Evolutionary conservation across 2,888 invertebrate genomes (phyloP).

Genomic region (Micoletzkya japonica): DNA sequence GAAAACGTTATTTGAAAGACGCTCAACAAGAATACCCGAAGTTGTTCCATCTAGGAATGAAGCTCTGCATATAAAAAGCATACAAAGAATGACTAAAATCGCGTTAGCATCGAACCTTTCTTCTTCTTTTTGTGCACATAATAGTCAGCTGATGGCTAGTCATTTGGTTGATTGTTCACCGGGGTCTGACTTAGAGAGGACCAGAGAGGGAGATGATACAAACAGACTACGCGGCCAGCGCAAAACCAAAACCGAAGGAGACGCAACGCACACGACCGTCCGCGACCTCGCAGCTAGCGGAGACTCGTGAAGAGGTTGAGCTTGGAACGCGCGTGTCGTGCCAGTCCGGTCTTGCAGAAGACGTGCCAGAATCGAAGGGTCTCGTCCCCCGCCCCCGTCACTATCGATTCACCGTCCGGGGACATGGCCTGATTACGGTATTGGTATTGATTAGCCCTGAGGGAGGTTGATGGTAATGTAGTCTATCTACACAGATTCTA

Average conservation of each 20-base stretch:
- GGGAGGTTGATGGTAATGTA: background rate
- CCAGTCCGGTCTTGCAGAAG: slow-evolving; percentile 77
- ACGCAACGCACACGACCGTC: background rate
- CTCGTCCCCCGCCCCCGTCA: slow-evolving; percentile 97
- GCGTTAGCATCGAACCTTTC: too few relatives aligned
- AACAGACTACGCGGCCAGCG: too few relatives aligned
- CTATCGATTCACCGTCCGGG: slow-evolving; percentile 96
- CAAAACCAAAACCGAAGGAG: too few relatives aligned
- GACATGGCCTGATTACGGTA: slow-evolving; percentile 78
- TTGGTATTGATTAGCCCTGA: too few relatives aligned
- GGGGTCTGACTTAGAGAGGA: background rate
- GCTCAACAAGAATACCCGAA: too few relatives aligned
- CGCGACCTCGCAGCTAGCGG: slow-evolving; percentile 29
- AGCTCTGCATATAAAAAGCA: too few relatives aligned
- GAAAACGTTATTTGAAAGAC: too few relatives aligned
- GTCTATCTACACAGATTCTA: background rate
- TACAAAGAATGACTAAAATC: too few relatives aligned
- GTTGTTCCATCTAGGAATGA: too few relatives aligned
- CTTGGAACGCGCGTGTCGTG: slow-evolving; percentile 35
- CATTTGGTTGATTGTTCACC: too few relatives aligned
- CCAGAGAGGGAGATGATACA: background rate
- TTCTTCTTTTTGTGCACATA: too few relatives aligned
- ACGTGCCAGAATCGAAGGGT: slow-evolving; percentile 98
- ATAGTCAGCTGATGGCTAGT: too few relatives aligned
- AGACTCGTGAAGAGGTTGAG: slow-evolving; percentile 46